A percentile compares a stretch with the other conserved stretches of the same genome.
These are phyloP conservation scores for Myrmecophaga tridactyla DNA, from an alignment of 2,113 vertebrate species.

Conservation along the genomic window DNA sequence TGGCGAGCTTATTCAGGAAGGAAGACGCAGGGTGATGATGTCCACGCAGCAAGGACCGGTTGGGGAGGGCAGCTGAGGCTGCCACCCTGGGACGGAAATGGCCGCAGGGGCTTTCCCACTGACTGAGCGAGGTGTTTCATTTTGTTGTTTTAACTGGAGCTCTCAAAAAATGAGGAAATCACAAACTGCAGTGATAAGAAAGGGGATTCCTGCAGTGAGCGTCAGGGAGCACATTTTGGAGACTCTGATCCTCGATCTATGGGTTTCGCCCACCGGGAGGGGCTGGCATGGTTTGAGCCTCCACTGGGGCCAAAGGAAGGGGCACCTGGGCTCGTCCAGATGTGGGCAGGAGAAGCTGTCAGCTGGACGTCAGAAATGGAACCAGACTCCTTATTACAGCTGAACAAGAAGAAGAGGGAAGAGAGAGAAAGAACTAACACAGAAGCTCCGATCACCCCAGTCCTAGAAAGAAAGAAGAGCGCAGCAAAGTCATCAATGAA, in stretches of 20 bases:
- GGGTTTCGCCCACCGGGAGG: background rate
- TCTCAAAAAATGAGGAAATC: background rate
- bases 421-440: background rate
- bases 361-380: background rate
- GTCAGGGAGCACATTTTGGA: background rate
- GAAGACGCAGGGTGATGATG: accelerated
- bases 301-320: background rate
- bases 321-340: background rate
- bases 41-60: too few relatives aligned
- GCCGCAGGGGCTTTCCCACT: background rate
- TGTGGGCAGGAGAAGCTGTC: background rate
- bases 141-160: too few relatives aligned
- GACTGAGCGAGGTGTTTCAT: too few relatives aligned
- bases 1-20: background rate
- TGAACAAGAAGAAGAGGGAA: background rate
- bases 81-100: accelerated
- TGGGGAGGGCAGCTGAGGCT: background rate
- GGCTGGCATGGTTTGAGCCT: background rate
- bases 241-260: background rate
- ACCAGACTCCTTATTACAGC: too few relatives aligned
- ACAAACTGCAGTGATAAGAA: background rate
- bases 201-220: background rate
- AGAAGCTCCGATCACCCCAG: background rate
- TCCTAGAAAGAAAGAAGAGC: background rate
- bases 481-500: too few relatives aligned